These are phyloP conservation scores for Piprites chloris DNA, from an alignment of 2,113 vertebrate species.

Conservation along the genomic window DNA sequence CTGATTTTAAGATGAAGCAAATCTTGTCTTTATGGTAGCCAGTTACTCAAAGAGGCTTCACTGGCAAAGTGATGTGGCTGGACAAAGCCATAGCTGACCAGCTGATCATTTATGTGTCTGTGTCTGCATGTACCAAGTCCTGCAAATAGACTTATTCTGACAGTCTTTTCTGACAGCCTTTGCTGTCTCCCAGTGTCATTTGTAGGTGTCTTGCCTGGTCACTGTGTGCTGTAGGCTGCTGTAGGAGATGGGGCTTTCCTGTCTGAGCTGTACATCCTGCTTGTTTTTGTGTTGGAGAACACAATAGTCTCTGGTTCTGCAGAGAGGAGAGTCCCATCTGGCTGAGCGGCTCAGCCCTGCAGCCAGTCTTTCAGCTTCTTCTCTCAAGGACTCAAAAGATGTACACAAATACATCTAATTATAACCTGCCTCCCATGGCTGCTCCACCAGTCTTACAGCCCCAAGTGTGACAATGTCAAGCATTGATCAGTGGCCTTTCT, in stretches of 20 bases:
- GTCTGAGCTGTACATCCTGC: not conserved
- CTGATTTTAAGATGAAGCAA: not conserved
- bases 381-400: conserved; percentile 43
- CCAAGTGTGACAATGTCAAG: not conserved
- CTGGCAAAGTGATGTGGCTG: not conserved
- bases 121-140: not conserved
- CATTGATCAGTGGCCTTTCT: not conserved
- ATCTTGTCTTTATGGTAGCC: not conserved
- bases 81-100: not conserved
- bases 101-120: not conserved
- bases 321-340: conserved; percentile 33
- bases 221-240: not conserved
- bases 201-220: not conserved
- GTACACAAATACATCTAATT: conserved; percentile 56
- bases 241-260: not conserved
- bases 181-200: not conserved
- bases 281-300: not conserved
- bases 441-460: not conserved
- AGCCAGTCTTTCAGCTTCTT: conserved; percentile 36
- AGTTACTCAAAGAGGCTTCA: not conserved
- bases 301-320: not conserved
- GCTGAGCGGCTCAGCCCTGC: not conserved
- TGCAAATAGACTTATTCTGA: not conserved
- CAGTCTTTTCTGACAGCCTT: too few relatives aligned
- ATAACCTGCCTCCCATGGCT: conserved; percentile 28